Percentiles rank a stretch among this genome's conserved stretches.
Conservation (phyloP, 2,797 vertebrate species). For the Xerus rutilus region DNA sequence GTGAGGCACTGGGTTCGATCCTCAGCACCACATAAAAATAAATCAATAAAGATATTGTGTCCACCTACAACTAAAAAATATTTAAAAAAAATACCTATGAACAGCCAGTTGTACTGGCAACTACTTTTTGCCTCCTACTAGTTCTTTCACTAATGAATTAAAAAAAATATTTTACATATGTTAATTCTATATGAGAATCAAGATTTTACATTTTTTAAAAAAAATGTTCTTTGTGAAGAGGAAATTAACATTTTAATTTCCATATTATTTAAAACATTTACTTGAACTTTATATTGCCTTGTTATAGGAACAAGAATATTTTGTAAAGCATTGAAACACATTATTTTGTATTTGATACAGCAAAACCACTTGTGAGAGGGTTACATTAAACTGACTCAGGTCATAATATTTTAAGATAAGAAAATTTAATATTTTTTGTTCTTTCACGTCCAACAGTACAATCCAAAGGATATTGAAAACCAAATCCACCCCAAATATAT, state of each 20-base stretch:
- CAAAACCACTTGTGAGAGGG: neutral
- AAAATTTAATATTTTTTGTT: neutral
- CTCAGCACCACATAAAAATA: no score
- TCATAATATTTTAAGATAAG: neutral
- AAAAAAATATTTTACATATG: neutral
- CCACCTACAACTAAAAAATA: no score
- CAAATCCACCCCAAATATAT: neutral
- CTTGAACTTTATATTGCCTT: neutral
- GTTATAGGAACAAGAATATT: neutral
- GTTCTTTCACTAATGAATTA: neutral
- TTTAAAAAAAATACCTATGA: neutral
- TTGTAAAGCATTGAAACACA: neutral
- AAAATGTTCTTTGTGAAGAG: constrained; percentile 11
- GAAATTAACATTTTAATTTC: neutral
- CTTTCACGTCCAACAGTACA: neutral
- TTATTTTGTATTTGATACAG: neutral
- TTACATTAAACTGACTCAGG: neutral
- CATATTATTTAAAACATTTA: neutral
- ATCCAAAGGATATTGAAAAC: neutral
- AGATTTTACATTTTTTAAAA: constrained; percentile 13
- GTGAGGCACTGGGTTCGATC: no score
- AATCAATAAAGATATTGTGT: no score
- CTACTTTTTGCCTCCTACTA: neutral
- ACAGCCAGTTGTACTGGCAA: neutral
- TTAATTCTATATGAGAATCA: neutral